Evolutionary conservation across 2,888 invertebrate genomes (phyloP), one percentile per base, ranked within the genome.

Genomic region (Conomelus anceps): DNA sequence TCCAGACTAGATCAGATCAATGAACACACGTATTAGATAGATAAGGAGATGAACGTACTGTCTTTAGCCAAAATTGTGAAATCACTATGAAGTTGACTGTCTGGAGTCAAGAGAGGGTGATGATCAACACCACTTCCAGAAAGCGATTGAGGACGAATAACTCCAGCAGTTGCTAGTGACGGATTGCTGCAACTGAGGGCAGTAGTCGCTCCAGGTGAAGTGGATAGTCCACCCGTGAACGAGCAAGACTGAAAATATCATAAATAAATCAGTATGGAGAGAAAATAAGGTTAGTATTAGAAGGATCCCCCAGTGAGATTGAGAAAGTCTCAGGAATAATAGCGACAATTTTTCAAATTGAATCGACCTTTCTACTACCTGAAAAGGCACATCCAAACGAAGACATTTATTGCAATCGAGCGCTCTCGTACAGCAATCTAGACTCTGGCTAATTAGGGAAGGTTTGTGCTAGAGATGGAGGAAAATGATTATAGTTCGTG

Each of bases 11-110:
- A 85, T 85, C 23, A 22, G 23, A 85, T n/a, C 23, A n/a, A 22
- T 85, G 22, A 23, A 22, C 84, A 84, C n/a, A 11, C 84, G 22
- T 7, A 84, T 84, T 84, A 84, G 13, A 84, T 11, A 13, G 84
- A 84, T 17, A n/a, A 22, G 24, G 24, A 84, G 22, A 23, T 17
- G 22, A 84, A 92, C 93, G 93, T 92, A 95, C 96, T 94, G 92
- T 96, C 95, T 92, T 96, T 96, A 22, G 96, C 96, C 89, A 96
- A 94, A 7, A 95, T 94, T 0, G 96, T 94, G 92, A 96, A 96
- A 93, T 96, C 96, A 90, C 96, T 96, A 89, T 95, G 93, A n/a
- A 95, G 92, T 90, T 93, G 93, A 90, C 93, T 92, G 90, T 94
- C 94, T 1, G 94, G 94, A 0, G 93, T 92, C n/a, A 90, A 88